These are phyloP conservation scores for Gadopsis bispinosus DNA, from an alignment of 2,797 vertebrate species.

Conservation along the genomic window DNA sequence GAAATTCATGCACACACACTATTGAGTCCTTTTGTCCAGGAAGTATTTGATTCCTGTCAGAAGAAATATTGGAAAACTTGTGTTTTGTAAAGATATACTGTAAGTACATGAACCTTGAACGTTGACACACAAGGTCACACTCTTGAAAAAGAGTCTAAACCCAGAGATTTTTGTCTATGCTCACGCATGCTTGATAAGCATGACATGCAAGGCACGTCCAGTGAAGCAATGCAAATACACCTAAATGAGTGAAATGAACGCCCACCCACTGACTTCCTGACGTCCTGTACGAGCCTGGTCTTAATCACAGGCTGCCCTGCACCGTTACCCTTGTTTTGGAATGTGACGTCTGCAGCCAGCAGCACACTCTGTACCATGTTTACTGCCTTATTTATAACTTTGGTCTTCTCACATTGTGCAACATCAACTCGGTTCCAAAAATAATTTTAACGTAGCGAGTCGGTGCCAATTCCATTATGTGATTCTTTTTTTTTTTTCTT, in stretches of 20 bases:
- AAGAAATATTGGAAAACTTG: background rate
- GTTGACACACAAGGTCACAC: background rate
- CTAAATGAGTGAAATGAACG: background rate
- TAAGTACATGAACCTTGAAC: too few relatives aligned
- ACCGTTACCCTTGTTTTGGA: slow-evolving; percentile 5
- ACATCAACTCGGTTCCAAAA: slow-evolving; percentile 24
- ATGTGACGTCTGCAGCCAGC: slow-evolving; percentile 19
- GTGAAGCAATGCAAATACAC: background rate
- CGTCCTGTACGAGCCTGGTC: slow-evolving; percentile 9
- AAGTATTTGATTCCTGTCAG: background rate
- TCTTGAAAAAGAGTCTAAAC: background rate
- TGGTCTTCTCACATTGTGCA: slow-evolving; percentile 39
- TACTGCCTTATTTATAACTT: slow-evolving; percentile 30
- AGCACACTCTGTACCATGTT: slow-evolving; percentile 55
- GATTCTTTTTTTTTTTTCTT: slow-evolving; percentile 16
- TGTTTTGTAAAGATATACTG: too few relatives aligned
- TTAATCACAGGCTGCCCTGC: slow-evolving; percentile 9
- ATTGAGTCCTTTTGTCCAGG: background rate
- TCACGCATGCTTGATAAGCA: background rate
- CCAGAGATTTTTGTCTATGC: background rate
- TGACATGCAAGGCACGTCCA: background rate
- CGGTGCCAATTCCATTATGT: slow-evolving; percentile 12
- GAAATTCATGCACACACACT: background rate
- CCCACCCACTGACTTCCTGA: slow-evolving; percentile 7
- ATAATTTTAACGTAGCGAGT: slow-evolving; percentile 2